phyloP scores from a whole-genome alignment of 2,113 vertebrate species.

The Alligator mississippiensis region DNA sequence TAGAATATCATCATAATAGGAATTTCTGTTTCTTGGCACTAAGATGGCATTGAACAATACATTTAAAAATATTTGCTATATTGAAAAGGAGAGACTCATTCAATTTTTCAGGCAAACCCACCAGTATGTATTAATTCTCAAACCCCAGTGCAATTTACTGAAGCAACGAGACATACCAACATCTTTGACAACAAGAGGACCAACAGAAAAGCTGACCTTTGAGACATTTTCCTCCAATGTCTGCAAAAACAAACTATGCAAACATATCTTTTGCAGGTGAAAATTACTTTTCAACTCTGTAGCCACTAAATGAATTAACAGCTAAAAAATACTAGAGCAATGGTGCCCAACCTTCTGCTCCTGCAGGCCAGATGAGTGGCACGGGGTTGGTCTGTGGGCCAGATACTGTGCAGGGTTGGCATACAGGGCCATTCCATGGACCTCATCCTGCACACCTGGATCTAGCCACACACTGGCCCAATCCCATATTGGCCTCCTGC shows the following conservation, averaged over 20 bases:
- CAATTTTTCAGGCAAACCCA: not conserved
- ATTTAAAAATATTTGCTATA: not conserved
- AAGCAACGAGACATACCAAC: not conserved
- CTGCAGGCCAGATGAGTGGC: too few species aligned
- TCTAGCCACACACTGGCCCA: too few species aligned
- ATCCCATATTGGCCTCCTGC: too few species aligned
- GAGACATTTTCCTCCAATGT: not conserved
- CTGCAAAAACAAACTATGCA: not conserved
- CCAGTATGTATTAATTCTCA: not conserved
- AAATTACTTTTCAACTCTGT: not conserved
- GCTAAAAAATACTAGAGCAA: too few species aligned
- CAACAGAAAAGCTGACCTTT: not conserved
- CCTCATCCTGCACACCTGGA: too few species aligned
- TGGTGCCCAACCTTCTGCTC: too few species aligned
- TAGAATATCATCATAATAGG: conserved; percentile 11
- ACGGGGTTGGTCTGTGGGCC: too few species aligned
- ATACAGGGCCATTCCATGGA: too few species aligned
- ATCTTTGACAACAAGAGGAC: not conserved
- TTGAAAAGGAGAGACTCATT: conserved; percentile 21
- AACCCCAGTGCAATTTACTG: not conserved
- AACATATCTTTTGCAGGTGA: not conserved
- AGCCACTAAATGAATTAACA: not conserved
- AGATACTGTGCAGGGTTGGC: too few species aligned
- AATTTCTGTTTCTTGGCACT: conserved; percentile 10
- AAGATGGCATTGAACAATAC: conserved; percentile 22